A percentile compares a stretch with the other conserved stretches of the same genome.
Conservation (phyloP, 2,797 vertebrate species). For the Tangara arthus region DNA sequence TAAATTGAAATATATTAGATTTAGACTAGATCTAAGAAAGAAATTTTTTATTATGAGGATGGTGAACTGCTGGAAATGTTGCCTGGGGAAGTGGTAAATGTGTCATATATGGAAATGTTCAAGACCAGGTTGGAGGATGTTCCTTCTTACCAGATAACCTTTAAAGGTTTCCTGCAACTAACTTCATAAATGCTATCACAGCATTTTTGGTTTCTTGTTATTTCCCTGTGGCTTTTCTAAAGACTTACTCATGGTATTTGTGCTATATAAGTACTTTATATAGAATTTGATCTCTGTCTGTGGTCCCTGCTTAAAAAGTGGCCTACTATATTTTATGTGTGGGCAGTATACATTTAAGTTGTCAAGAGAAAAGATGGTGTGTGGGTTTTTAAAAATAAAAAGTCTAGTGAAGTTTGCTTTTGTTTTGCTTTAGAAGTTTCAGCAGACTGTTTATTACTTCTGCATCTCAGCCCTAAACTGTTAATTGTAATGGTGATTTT, state of each 20-base stretch:
- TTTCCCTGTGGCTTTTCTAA: not conserved
- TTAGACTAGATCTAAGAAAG: not conserved
- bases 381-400: not conserved
- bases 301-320: not conserved
- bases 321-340: not conserved
- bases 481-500: not conserved
- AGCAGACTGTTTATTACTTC: not conserved
- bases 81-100: not conserved
- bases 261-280: not conserved
- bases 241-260: not conserved
- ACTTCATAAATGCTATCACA: not conserved
- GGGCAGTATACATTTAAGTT: not conserved
- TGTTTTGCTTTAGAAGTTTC: not conserved
- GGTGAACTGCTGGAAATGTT: not conserved
- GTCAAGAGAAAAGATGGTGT: not conserved
- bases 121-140: not conserved
- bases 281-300: not conserved
- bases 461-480: not conserved
- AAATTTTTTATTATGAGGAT: not conserved
- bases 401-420: not conserved
- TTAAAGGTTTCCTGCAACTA: not conserved
- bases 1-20: not conserved
- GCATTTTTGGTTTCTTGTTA: not conserved
- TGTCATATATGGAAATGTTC: rapidly evolving
- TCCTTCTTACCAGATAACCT: not conserved